Base-by-base conservation (phyloP, 1,140 invertebrate species). In the Cydia amplana region DNA sequence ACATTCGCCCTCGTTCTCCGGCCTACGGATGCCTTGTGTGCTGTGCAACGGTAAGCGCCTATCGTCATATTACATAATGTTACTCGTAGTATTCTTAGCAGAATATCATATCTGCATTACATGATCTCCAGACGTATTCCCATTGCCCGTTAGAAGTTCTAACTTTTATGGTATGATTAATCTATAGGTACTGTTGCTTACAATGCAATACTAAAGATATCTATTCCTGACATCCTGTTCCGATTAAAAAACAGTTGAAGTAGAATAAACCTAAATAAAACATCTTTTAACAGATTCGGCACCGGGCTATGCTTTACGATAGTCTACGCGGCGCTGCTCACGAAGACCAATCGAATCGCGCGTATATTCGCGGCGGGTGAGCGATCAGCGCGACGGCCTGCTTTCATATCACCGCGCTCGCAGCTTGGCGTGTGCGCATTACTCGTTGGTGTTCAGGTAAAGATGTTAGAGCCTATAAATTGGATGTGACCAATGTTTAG, bases 251-350 rank as follows among this genome's bases (percentile, higher is more conserved):
- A 25, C 25, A 25, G 25, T 25, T 25, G 25, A 25, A 25, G 25
- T 25, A 25, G 25, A 1, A 1, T 25, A 25, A 25, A 25, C 4
- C 32, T 10, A 40, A 40, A 0, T 9, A 40, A 46, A 16, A 2
- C 2, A 9, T 16, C 82, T 77, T 36, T 78, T 92, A 93, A 32
- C 90, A 97, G 96, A 80, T 97, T 97, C 81, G 95, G 96, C 1
- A 97, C 97, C 6, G 97, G 97, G 4, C 96, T 98, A 84, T 97
- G 97, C 84, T 99, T 99, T 91, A 97, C 97, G 0, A 96, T 98
- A 0, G 97, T 98, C 12, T 99, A 99, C 90, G 97, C 97, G 0
- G 97, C 98, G 4, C 93, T 99, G 0, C 91, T 99, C 20, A 98
- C 97, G 2, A 98, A 98, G 92, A 98, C 98, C 4, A 98, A 98